Evolutionary conservation across 2,888 invertebrate species (phyloP).

Genomic region (Exephanes ischioxanthus): DNA sequence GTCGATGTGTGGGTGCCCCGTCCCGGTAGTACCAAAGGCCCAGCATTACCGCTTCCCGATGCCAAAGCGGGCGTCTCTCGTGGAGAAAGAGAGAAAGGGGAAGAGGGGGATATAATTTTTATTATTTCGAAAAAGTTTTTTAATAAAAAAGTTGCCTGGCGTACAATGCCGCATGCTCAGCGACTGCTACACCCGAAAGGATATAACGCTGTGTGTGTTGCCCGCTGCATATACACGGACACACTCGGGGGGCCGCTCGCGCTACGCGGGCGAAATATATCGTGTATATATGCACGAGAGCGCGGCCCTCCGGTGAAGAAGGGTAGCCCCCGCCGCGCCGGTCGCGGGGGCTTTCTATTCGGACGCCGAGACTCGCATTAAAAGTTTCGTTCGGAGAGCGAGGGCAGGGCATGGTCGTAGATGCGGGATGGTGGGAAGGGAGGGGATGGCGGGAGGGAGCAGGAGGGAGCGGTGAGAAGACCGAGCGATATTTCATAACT

Average conservation of each 20-base stretch:
- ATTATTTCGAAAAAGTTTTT: slow-evolving; percentile 81
- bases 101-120: slow-evolving; percentile 65
- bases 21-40: background rate
- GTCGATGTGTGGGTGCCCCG: background rate
- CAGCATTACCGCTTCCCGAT: slow-evolving; percentile 16
- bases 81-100: slow-evolving; percentile 21
- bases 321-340: slow-evolving; percentile 58
- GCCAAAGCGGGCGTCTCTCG: background rate
- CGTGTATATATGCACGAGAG: slow-evolving; percentile 29
- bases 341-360: slow-evolving; percentile 73
- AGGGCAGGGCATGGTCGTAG: background rate
- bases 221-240: slow-evolving; percentile 8
- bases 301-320: slow-evolving; percentile 46
- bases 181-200: slow-evolving; percentile 52
- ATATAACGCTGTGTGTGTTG: slow-evolving; percentile 52
- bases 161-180: slow-evolving; percentile 61
- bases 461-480: slow-evolving; percentile 55
- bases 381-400: slow-evolving; percentile 79
- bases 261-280: background rate
- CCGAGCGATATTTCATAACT: slow-evolving; percentile 84
- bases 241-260: slow-evolving; percentile 21
- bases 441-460: background rate
- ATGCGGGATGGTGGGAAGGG: background rate
- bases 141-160: slow-evolving; percentile 83
- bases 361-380: slow-evolving; percentile 78